Base-by-base conservation (phyloP, 1,140 invertebrate species). In the Conopomorpha cramerella region DNA sequence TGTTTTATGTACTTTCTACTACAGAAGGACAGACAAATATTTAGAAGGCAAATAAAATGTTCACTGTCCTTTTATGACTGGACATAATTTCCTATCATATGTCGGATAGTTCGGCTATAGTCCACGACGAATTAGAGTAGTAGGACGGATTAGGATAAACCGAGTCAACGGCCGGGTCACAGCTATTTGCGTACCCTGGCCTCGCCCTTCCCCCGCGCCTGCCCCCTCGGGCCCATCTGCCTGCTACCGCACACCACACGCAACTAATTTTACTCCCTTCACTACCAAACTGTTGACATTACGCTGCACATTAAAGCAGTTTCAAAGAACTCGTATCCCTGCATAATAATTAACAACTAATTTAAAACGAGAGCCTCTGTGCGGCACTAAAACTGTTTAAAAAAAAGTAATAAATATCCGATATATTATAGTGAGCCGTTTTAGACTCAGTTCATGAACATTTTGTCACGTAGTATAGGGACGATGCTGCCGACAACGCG, bases 141-240 rank as follows among this genome's bases (percentile, higher is more conserved):
- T 73, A 57, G 68, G 68, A 61, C 68, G 66, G 68, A 67, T 74
- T 74, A 74, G 64, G 66, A 71, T 68, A 70, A 73, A 66, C 60
- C 64, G 59, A 71, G 70, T 74, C 70, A 74, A 74, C 55, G 70
- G 64, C 70, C 70, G 70, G 64, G 68, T 73, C 68, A 70, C 57
- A 54, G 64, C 66, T 74, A 74, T 74, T 74, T 74, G 59, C 52
- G 70, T 63, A 29, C 29, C 16, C 16, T 28, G 13, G 3, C 4
- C 28, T 11, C 28, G 10, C 28, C 13, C 28, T 11, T 11, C 19
- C 4, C 19, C 19, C 19, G 19, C 19, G 4, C 19, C 10, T 23
- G 4, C 19, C 19, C 19, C 19, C 19, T 4, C 41, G 51, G 36
- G 45, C 39, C 48, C 43, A 38, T 23, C 19, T 10, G 19, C 19